These are phyloP conservation scores for Nebria brevicollis DNA, from an alignment of 2,888 invertebrate genomes.

Conservation along the genomic window DNA sequence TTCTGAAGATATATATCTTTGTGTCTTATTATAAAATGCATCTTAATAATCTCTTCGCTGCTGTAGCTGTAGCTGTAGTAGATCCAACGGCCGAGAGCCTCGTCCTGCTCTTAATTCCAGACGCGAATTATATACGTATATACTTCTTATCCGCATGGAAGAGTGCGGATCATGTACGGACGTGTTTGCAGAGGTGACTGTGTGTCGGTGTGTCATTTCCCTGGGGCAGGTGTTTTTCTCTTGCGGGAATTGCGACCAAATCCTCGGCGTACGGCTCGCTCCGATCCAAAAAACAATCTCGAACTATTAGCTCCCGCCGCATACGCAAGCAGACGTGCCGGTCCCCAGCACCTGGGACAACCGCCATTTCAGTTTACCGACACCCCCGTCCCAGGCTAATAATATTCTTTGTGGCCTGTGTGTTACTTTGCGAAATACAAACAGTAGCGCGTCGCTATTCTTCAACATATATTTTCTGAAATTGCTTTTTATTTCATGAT, in stretches of 20 bases:
- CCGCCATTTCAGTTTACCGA: not conserved
- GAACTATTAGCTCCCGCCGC: conserved; percentile 9
- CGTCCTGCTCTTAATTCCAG: not conserved
- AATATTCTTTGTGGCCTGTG: not conserved
- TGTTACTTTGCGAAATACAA: not conserved
- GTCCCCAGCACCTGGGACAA: conserved; percentile 15
- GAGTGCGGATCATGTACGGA: not conserved
- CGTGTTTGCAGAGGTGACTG: not conserved
- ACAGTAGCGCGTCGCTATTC: not conserved
- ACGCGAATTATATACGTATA: not conserved
- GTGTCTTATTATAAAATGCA: conserved; percentile 44
- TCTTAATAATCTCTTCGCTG: conserved; percentile 36
- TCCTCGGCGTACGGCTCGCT: not conserved
- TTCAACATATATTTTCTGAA: too few relatives aligned
- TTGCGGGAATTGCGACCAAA: conserved; percentile 22
- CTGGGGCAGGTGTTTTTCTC: conserved; percentile 21
- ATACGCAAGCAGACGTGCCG: conserved; percentile 8
- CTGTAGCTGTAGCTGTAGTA: not conserved
- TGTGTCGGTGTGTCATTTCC: conserved; percentile 16
- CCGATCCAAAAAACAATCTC: conserved; percentile 22
- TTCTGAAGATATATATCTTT: conserved; percentile 29
- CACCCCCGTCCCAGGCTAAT: not conserved
- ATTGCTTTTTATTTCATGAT: too few relatives aligned
- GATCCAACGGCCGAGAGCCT: not conserved
- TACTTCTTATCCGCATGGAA: not conserved